Conservation (phyloP, 2,113 vertebrate species). For the Lonchura striata region DNA sequence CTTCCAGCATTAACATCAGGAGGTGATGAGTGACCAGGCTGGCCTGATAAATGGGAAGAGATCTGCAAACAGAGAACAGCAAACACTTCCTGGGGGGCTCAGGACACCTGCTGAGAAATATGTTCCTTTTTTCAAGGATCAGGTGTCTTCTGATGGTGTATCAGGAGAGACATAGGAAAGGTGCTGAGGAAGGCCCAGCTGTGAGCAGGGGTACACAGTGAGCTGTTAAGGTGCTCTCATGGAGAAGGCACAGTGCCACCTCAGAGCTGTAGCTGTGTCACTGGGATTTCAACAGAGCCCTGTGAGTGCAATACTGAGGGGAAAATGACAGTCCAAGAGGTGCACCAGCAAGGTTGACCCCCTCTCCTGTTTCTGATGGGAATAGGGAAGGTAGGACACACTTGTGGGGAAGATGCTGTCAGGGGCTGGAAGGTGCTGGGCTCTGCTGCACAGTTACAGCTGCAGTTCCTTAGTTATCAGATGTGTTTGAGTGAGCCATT, state of each 20-base stretch:
- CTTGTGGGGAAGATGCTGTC: fast-evolving
- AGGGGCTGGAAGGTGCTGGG: neutral
- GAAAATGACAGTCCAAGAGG: neutral
- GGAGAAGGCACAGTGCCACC: fast-evolving
- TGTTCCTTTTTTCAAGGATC: constrained; percentile 21
- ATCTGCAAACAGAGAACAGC: constrained; percentile 57
- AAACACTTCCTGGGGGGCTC: constrained; percentile 59
- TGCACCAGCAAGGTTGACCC: neutral
- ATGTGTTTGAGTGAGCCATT: neutral
- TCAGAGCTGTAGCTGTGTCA: neutral
- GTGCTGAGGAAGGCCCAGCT: neutral
- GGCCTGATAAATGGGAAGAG: constrained; percentile 55
- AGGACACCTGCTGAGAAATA: constrained; percentile 58
- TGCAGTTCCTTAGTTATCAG: neutral
- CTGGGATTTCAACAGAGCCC: neutral
- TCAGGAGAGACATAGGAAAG: neutral
- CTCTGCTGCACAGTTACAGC: neutral
- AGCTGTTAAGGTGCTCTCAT: neutral
- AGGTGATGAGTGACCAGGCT: constrained; percentile 62
- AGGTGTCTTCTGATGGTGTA: neutral
- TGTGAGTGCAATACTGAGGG: fast-evolving
- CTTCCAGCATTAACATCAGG: constrained; percentile 55
- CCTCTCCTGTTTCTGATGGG: neutral
- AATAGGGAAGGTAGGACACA: neutral
- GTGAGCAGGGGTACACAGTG: fast-evolving